These are phyloP conservation scores for Lasiommata megera DNA, from an alignment of 2,888 invertebrate species.

Conservation along the genomic window DNA sequence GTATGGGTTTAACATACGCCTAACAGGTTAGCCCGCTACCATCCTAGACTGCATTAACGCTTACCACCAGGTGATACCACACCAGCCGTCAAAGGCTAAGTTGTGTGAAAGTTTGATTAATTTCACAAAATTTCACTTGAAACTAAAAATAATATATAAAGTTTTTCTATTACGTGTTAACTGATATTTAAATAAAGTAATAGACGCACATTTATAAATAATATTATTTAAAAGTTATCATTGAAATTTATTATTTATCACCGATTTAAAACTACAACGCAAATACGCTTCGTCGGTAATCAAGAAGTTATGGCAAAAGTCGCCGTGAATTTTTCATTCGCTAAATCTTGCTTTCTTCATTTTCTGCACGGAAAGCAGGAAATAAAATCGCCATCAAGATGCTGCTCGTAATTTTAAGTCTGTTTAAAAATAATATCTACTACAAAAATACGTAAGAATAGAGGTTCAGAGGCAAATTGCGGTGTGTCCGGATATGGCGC, in stretches of 20 bases:
- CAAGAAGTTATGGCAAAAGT: constrained; percentile 43
- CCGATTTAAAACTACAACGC: constrained; percentile 6
- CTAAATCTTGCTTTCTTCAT: constrained; percentile 68
- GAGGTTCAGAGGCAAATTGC: constrained; percentile 64
- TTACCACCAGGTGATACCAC: too few species aligned
- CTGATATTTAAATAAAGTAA: too few species aligned
- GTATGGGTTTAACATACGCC: too few species aligned
- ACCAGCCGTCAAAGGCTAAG: too few species aligned
- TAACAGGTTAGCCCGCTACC: too few species aligned
- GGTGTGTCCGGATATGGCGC: constrained; percentile 49
- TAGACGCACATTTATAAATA: too few species aligned
- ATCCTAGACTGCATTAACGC: too few species aligned
- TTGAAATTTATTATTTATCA: neutral
- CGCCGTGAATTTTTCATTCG: constrained; percentile 49
- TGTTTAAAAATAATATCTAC: constrained; percentile 37
- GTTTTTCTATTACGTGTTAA: too few species aligned
- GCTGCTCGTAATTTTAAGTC: constrained; percentile 70
- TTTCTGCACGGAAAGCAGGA: constrained; percentile 64
- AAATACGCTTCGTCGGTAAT: constrained; percentile 34
- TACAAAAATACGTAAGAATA: constrained; percentile 67
- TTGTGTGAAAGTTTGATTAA: too few species aligned
- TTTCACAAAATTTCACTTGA: too few species aligned
- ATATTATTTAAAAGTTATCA: neutral
- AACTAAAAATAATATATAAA: too few species aligned
- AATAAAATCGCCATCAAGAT: constrained; percentile 76